These are phyloP conservation scores for Cremastobaeus sp. DNA, from an alignment of 2,888 invertebrate genomes.

Conservation along the genomic window DNA sequence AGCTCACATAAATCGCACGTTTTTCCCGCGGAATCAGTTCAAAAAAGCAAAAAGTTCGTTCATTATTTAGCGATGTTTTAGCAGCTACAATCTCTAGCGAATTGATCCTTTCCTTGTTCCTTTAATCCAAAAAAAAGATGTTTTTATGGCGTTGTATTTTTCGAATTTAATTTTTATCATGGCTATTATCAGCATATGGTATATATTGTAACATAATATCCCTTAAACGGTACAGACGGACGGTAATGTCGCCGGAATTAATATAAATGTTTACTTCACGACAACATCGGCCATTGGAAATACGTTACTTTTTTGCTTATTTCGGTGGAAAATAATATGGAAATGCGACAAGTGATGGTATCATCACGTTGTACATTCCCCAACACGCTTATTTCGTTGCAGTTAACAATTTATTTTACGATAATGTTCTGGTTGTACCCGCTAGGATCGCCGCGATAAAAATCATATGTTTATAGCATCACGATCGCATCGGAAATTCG, in stretches of 20 bases:
- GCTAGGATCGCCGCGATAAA: slow-evolving; percentile 35
- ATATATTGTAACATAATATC: slow-evolving; percentile 1
- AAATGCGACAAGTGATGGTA: slow-evolving; percentile 41
- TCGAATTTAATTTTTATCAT: too few relatives aligned
- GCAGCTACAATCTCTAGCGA: too few relatives aligned
- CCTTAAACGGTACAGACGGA: slow-evolving; percentile 8
- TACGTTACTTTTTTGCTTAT: slow-evolving; percentile 7
- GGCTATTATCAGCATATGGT: too few relatives aligned
- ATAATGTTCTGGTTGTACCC: slow-evolving; percentile 23
- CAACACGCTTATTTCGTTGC: slow-evolving; percentile 41
- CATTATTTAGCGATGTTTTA: too few relatives aligned
- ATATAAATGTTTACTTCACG: slow-evolving; percentile 29
- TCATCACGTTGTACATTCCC: slow-evolving; percentile 38
- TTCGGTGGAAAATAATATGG: slow-evolving; percentile 12
- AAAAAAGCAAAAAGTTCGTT: too few relatives aligned
- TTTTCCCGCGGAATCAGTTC: too few relatives aligned
- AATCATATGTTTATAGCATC: slow-evolving; percentile 46
- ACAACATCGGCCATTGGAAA: too few relatives aligned
- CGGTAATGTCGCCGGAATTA: slow-evolving; percentile 31
- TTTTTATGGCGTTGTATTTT: too few relatives aligned
- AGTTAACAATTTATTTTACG: slow-evolving; percentile 54
- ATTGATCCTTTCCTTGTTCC: too few relatives aligned
- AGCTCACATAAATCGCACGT: too few relatives aligned
- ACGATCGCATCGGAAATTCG: slow-evolving; percentile 44
- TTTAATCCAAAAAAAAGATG: too few relatives aligned